Evolutionary conservation across 2,797 vertebrate species (phyloP), one percentile per base, ranked within the genome.

Genomic region (Danio albolineatus): DNA sequence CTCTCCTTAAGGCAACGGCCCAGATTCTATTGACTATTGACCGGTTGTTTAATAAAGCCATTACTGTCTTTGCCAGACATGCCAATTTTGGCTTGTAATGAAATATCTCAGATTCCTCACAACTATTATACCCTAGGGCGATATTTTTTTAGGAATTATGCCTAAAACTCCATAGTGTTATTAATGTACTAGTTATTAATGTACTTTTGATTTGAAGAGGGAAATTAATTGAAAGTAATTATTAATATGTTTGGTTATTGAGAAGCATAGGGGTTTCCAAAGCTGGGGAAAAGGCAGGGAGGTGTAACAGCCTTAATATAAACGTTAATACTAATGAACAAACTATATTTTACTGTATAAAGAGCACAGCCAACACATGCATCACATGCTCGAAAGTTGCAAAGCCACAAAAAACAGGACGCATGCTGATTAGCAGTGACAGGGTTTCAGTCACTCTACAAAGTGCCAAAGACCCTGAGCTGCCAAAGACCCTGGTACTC

Each of bases 21-120:
- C 9, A 56, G 46, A 73, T 41, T 49, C 48, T 10, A 72, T 16
- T 51, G 73, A 73, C 12, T n/a, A 70, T 21, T 39, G 51, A 53
- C 17, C 13, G 36, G 10, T 14, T 49, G 38, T 49, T 64, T 56
- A 75, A 83, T 72, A 46, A 83, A 76, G 49, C 38, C 65, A 62
- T 41, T 36, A 59, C 51, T 72, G 51, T 43, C 53, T 76, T 39
- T 41, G 5, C 43, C 17, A n/a, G 13, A 4, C 14, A 44, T 21
- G 13, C 0, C 41, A 38, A 48, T 38, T 73, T 59, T 56, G 41
- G 17, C 53, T 13, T 16, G 39, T 12, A 1, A n/a, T 73, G 7
- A 10, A 73, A 28, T 73, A 41, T 13, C 51, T 71, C n/a, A 19
- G n/a, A 71, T 43, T 71, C 19, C 41, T 44, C 19, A n/a, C 21